Percentiles rank a stretch among this genome's conserved stretches.
Conservation (phyloP, 2,888 invertebrate genomes). For the Linnaemya vulpina region DNA sequence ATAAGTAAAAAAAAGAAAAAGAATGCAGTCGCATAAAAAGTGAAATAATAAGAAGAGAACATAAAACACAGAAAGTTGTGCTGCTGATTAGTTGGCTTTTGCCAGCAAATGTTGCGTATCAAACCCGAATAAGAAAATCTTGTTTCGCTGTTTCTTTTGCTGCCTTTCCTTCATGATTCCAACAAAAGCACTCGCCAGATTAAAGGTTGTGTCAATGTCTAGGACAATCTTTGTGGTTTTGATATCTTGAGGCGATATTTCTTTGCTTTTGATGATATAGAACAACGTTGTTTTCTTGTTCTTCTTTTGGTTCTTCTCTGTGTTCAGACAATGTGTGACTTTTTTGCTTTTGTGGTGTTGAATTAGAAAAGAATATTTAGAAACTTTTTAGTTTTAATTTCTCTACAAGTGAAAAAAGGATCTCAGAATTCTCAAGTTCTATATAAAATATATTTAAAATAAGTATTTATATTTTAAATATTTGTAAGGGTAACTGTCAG, state of each 20-base stretch:
- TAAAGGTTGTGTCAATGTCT: slow-evolving; percentile 62
- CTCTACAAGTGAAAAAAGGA: too few species aligned
- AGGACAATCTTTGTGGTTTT: slow-evolving; percentile 54
- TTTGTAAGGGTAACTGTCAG: too few species aligned
- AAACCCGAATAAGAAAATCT: slow-evolving; percentile 57
- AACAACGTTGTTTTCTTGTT: not conserved
- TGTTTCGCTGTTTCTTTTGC: slow-evolving; percentile 16
- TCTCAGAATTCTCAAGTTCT: too few species aligned
- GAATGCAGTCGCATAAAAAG: not conserved
- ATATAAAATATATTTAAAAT: too few species aligned
- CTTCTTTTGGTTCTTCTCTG: not conserved
- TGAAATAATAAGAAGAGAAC: slow-evolving; percentile 26
- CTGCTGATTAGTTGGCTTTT: slow-evolving; percentile 68
- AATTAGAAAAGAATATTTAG: not conserved
- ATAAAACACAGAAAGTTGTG: slow-evolving; percentile 30
- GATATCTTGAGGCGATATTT: slow-evolving; percentile 57
- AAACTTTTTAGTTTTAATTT: not conserved
- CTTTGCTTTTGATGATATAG: slow-evolving; percentile 7
- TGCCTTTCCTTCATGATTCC: slow-evolving; percentile 10
- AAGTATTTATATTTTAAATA: too few species aligned
- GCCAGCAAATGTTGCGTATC: slow-evolving; percentile 64
- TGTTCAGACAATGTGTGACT: not conserved
- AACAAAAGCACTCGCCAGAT: slow-evolving; percentile 45
- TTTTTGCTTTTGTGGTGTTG: slow-evolving; percentile 2
- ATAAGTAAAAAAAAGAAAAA: not conserved